Conservation (phyloP, 2,888 invertebrate genomes). For the Machimus atricapillus region DNA sequence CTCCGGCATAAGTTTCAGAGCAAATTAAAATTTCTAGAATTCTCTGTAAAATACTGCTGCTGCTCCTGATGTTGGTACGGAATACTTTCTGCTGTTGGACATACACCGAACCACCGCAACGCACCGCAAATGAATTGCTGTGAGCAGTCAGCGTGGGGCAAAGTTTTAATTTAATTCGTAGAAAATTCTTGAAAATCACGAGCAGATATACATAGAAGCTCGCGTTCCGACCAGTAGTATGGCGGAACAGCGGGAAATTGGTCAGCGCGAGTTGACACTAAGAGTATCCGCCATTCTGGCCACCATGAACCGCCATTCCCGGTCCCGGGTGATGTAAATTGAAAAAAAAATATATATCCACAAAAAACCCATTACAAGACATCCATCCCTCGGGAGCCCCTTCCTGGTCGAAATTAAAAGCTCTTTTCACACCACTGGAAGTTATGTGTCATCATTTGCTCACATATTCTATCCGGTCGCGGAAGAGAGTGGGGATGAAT, state of each 20-base stretch:
- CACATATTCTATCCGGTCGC: neutral
- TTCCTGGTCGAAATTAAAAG: slow-evolving; percentile 7
- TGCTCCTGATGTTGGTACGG: neutral
- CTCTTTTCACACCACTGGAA: slow-evolving; percentile 27
- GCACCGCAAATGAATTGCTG: neutral
- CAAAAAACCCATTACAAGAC: slow-evolving; percentile 27
- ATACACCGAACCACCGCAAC: neutral
- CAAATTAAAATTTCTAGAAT: neutral
- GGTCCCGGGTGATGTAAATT: neutral
- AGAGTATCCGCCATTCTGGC: neutral
- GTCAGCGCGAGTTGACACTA: neutral
- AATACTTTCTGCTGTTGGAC: neutral
- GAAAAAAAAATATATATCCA: neutral
- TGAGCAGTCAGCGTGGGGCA: neutral
- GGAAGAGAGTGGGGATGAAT: neutral
- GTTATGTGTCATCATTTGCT: slow-evolving; percentile 38
- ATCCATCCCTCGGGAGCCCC: neutral
- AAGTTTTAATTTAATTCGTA: neutral
- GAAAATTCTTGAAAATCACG: neutral
- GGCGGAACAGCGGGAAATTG: neutral
- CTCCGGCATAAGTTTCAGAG: neutral
- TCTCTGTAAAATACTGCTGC: neutral
- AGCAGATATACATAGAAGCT: neutral
- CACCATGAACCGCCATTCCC: neutral
- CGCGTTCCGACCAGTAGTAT: neutral